Evolutionary conservation across 1,140 invertebrate genomes (phyloP).

Genomic region (Wasmannia auropunctata): DNA sequence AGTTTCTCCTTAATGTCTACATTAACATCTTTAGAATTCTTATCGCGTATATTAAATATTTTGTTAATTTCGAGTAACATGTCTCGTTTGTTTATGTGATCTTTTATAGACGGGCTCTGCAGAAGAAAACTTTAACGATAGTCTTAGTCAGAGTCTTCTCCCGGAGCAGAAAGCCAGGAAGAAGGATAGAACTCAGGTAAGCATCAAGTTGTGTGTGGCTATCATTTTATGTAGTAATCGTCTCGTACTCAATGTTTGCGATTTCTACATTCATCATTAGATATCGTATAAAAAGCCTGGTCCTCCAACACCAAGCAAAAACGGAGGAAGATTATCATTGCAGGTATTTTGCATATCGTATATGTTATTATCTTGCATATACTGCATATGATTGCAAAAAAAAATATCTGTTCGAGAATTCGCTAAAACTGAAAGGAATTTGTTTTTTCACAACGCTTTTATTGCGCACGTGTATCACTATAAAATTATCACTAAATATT

Average conservation of each 20-base stretch:
- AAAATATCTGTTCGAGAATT: slow-evolving; percentile 15
- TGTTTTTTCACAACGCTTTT: slow-evolving; percentile 1
- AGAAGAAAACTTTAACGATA: slow-evolving; percentile 87
- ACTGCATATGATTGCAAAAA: background rate
- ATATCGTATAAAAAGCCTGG: slow-evolving; percentile 93
- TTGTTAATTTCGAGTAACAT: background rate
- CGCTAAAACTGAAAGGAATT: background rate
- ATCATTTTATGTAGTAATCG: background rate
- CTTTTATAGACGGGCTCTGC: slow-evolving; percentile 83
- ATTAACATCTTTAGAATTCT: slow-evolving; percentile 9
- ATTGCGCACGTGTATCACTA: background rate
- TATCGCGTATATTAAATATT: background rate
- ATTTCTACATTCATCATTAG: slow-evolving; percentile 76
- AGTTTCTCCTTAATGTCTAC: slow-evolving; percentile 64
- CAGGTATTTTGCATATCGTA: slow-evolving; percentile 82
- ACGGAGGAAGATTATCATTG: slow-evolving; percentile 90
- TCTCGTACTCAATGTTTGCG: slow-evolving; percentile 23
- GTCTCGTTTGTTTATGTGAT: background rate
- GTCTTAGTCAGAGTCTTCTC: slow-evolving; percentile 86
- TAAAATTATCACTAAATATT: background rate
- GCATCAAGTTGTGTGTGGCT: background rate
- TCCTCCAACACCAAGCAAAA: slow-evolving; percentile 93
- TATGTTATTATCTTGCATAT: background rate
- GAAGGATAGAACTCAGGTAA: slow-evolving; percentile 86
- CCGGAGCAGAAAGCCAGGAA: slow-evolving; percentile 86